Evolutionary conservation across 2,797 vertebrate genomes (phyloP), one percentile per base, ranked within the genome.

Genomic region (Sylvia borin): DNA sequence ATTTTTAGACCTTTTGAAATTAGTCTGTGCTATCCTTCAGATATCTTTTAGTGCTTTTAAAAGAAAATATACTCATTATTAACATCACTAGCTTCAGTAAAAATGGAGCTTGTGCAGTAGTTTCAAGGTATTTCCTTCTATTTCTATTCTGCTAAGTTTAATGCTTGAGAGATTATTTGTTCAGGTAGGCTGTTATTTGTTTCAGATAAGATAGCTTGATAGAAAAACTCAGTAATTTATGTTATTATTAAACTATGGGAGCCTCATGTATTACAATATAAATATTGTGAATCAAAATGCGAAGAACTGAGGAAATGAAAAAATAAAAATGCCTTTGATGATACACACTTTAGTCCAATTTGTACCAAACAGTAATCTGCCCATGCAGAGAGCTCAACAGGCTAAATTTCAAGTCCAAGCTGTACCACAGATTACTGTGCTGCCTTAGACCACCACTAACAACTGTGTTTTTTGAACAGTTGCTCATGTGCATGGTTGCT

Each of bases 151-250:
- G 55, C 64, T 94, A 78, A 68, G 27, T 91, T 88, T 85, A 71
- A 54, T 64, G 38, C 18, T 58, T 68, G 65, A 77, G 68, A 89
- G 38, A 80, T 80, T 93, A 64, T 85, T 92, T 93, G 58, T 93
- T 93, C 60, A 91, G 67, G 53, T 85, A 87, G 18, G 55, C 55
- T 84, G 90, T 89, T 89, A 75, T 89, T 93, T 95, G 61, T 91
- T 83, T 84, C 53, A 60, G 73, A 53, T 48, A 60, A 26, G 50
- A 79, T 79, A 82, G 29, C 29, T 31, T 70, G 80, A 74, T 76
- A 86, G 45, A 79, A 89, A 88, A 87, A 67, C n/a, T 34, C 47
- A 55, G 36, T 76, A 76, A 76, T 62, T 88, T 64, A 58, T 48
- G 18, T 36, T 85, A 50, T 86, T 94, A 78, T 90, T 78, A 70